phyloP scores from a whole-genome alignment of 2,888 invertebrate species.

The Drosophila algonquin region DNA sequence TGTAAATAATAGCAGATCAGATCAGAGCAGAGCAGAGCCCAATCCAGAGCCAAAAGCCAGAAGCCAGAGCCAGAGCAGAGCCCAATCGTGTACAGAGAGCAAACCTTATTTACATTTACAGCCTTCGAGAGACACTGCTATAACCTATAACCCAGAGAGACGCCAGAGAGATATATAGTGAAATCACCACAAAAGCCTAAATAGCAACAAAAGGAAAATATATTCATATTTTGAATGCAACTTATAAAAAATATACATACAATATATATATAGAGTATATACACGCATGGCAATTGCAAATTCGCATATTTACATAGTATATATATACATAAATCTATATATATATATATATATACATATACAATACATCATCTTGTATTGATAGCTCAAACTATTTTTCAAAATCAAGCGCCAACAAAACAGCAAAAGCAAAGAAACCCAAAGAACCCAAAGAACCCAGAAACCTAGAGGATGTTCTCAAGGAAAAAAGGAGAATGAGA shows the following conservation, averaged over 20 bases:
- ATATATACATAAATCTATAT: constrained; percentile 15
- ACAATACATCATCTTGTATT: neutral
- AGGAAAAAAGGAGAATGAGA: neutral
- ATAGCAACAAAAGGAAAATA: constrained; percentile 50
- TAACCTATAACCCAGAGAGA: constrained; percentile 41
- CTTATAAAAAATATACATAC: constrained; percentile 42
- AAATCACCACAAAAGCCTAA: constrained; percentile 78
- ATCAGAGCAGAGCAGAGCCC: neutral
- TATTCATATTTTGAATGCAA: constrained; percentile 76
- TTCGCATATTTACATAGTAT: constrained; percentile 63
- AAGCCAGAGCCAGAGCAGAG: constrained; percentile 36
- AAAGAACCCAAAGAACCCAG: constrained; percentile 8
- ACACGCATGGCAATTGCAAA: constrained; percentile 52
- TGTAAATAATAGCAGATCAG: neutral
- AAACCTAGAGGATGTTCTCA: neutral
- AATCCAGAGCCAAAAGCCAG: neutral
- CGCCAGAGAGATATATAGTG: constrained; percentile 62
- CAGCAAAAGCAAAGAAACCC: constrained; percentile 14
- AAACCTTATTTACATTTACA: constrained; percentile 70
- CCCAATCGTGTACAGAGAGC: constrained; percentile 55
- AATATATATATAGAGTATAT: constrained; percentile 19
- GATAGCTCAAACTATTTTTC: constrained; percentile 39
- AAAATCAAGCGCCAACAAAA: constrained; percentile 23
- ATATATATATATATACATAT: constrained; percentile 27
- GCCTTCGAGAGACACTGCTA: constrained; percentile 60